Conservation (phyloP, 2,888 invertebrate species). For the Epiblema foenella region DNA sequence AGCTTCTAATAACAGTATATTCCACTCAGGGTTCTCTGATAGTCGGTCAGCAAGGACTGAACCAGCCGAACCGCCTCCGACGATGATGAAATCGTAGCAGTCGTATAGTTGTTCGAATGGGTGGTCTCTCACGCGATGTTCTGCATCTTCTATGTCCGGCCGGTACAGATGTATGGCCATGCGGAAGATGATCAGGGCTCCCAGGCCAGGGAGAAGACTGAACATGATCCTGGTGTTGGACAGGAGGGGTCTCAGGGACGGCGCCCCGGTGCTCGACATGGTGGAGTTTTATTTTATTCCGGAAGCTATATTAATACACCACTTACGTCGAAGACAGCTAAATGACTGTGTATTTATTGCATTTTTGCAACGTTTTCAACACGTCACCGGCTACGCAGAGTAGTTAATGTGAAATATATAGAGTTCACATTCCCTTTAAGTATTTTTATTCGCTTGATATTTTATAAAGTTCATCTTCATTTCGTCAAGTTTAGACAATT, state of each 20-base stretch:
- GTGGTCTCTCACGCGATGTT: slow-evolving; percentile 85
- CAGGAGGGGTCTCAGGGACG: slow-evolving; percentile 70
- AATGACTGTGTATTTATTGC: slow-evolving; percentile 46
- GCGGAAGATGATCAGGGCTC: slow-evolving; percentile 87
- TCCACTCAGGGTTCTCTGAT: slow-evolving; percentile 90
- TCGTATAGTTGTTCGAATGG: slow-evolving; percentile 81
- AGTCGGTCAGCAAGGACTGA: slow-evolving; percentile 91
- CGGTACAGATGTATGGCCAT: slow-evolving; percentile 87
- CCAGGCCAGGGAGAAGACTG: slow-evolving; percentile 87
- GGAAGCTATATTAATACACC: slow-evolving; percentile 49
- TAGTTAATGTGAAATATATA: slow-evolving; percentile 42
- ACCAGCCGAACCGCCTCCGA: slow-evolving; percentile 94
- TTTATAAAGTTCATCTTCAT: no score
- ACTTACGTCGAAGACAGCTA: slow-evolving; percentile 44
- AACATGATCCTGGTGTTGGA: slow-evolving; percentile 87
- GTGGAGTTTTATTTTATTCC: slow-evolving; percentile 38
- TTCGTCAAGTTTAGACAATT: no score
- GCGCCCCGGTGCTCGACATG: slow-evolving; percentile 62
- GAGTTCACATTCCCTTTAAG: no score
- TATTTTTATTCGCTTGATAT: no score
- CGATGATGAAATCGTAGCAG: slow-evolving; percentile 91
- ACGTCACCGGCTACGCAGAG: slow-evolving; percentile 53
- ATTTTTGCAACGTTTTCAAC: slow-evolving; percentile 25
- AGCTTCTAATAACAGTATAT: slow-evolving; percentile 91
- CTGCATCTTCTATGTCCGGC: slow-evolving; percentile 89